phyloP scores from a whole-genome alignment of 2,113 vertebrate species.

The Phrynosoma blainvillii region DNA sequence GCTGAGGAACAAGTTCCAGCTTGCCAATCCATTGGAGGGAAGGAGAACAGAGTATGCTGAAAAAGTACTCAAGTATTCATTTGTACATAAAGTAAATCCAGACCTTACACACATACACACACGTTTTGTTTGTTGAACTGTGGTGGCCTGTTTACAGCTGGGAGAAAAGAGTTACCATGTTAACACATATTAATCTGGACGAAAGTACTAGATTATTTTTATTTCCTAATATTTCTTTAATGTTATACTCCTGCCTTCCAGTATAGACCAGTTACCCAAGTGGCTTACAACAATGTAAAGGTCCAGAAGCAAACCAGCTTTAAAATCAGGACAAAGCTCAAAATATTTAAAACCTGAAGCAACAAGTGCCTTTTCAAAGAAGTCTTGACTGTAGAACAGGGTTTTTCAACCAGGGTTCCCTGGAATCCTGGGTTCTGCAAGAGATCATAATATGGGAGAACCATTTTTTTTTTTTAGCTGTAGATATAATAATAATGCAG shows the following conservation, averaged over 20 bases:
- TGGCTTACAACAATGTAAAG: background rate
- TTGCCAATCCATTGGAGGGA: slow-evolving; percentile 16
- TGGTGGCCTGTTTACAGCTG: background rate
- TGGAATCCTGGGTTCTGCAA: too few relatives aligned
- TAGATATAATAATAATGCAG: too few relatives aligned
- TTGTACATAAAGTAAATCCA: background rate
- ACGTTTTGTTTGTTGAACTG: background rate
- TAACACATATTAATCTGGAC: background rate
- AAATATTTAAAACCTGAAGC: background rate
- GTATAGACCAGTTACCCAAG: background rate
- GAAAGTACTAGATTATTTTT: background rate
- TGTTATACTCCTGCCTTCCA: background rate
- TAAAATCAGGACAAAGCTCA: background rate
- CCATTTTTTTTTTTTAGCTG: too few relatives aligned
- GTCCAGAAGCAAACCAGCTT: background rate
- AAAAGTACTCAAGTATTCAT: slow-evolving; percentile 6
- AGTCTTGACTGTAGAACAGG: background rate
- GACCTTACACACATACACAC: too few relatives aligned
- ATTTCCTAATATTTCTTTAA: background rate
- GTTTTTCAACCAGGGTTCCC: too few relatives aligned
- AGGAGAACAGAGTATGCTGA: background rate
- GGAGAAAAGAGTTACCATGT: background rate
- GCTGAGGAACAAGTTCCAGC: slow-evolving; percentile 26
- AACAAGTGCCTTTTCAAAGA: background rate
- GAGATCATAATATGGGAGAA: too few relatives aligned